A percentile compares a stretch with the other conserved stretches of the same genome.
Evolutionary conservation across 2,797 vertebrate genomes (phyloP).

Genomic region (Crocodylus rhombifer): DNA sequence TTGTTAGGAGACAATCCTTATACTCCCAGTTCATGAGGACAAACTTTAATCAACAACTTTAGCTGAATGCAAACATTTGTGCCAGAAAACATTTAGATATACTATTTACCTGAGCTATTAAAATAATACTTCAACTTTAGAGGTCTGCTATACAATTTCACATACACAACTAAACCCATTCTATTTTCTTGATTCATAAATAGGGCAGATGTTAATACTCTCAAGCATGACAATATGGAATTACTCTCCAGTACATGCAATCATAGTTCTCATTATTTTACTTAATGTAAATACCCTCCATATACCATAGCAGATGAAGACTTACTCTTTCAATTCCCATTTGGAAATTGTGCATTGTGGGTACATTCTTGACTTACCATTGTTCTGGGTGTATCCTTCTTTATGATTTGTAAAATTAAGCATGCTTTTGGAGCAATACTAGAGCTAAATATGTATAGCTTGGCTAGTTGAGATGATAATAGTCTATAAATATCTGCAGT

Average conservation of each 20-base stretch:
- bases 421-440: not conserved
- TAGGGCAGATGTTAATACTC: not conserved
- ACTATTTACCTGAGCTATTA: not conserved
- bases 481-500: not conserved
- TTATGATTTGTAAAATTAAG: not conserved
- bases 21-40: not conserved
- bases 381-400: not conserved
- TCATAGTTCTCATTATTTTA: not conserved
- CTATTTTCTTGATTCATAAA: constrained; percentile 5
- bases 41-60: not conserved
- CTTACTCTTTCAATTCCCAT: not conserved
- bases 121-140: not conserved
- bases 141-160: not conserved
- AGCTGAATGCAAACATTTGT: not conserved
- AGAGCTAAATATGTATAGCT: not conserved
- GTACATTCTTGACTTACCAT: not conserved
- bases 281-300: not conserved
- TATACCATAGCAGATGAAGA: not conserved
- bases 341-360: not conserved
- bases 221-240: not conserved
- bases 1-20: not conserved
- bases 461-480: not conserved
- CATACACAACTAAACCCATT: not conserved
- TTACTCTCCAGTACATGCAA: not conserved
- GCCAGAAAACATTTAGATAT: not conserved